Evolutionary conservation across 2,113 vertebrate species (phyloP).

Genomic region (Parus major): DNA sequence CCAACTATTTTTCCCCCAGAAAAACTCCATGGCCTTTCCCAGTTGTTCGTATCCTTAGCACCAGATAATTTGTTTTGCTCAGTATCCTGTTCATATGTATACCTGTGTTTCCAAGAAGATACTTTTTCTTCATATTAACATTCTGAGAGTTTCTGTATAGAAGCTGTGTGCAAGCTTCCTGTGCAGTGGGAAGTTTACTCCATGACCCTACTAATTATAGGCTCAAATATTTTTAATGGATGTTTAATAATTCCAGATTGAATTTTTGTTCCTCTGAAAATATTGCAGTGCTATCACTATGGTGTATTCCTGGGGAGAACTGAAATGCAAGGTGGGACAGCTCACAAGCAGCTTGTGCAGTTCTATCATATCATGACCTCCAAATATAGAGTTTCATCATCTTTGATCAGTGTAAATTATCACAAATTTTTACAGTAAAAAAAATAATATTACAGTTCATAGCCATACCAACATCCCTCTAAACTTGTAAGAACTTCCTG

Average conservation of each 20-base stretch:
- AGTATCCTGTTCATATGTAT: fast-evolving
- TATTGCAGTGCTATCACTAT: background rate
- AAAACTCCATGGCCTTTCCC: background rate
- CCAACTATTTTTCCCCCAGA: background rate
- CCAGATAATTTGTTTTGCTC: background rate
- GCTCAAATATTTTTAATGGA: background rate
- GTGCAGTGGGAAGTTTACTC: background rate
- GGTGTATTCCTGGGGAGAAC: background rate
- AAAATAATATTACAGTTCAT: background rate
- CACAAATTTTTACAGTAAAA: background rate
- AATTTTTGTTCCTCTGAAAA: background rate
- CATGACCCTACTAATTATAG: background rate
- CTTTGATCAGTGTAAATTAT: background rate
- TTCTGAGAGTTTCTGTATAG: background rate
- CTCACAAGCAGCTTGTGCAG: background rate
- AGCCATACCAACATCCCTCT: fast-evolving
- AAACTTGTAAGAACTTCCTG: background rate
- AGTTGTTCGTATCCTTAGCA: background rate
- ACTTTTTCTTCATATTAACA: background rate
- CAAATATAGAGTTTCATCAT: background rate
- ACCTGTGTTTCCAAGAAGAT: background rate
- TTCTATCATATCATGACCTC: background rate
- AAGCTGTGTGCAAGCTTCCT: background rate
- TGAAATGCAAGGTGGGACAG: background rate
- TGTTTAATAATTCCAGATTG: background rate